Base-by-base conservation (phyloP, 2,113 vertebrate species). In the Bombycilla garrulus region DNA sequence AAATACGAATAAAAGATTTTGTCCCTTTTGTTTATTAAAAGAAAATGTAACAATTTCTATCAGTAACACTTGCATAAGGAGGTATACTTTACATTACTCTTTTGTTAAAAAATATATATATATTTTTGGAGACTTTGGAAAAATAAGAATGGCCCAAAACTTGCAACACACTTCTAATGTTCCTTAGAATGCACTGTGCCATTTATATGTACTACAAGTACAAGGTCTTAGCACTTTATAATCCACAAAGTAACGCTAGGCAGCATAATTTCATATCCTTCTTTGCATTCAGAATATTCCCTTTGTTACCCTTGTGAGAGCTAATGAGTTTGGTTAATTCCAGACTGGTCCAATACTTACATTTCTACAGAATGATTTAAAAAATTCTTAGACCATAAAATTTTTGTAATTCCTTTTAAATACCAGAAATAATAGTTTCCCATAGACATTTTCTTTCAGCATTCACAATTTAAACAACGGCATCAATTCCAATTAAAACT, bases 21-120 rank as follows among this genome's bases (percentile, higher is more conserved):
- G 62, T 95, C 92, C 92, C 88, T 97, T 97, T 94, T 82, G 58
- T 97, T 97, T 94, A 92, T 97, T 96, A 84, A 97, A 97, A 93
- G 95, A 97, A 96, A 94, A 66, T 22, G 48, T 94, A 79, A 93
- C 74, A 86, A 85, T 74, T 93, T 93, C 23, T 42, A 70, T 92
- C 85, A 90, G 66, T 91, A 96, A 97, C 93, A 93, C 86, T 97
- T 95, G 87, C 93, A 96, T 96, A 93, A 96, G 95, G 94, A 97
- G 92, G 85, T 96, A 97, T 91, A 95, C 21, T 94, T 95, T 92
- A 96, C 95, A 97, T 91, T 85, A 95, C 14, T 93, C 73, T 90
- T 57, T 93, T 72, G 23, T 94, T 96, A 94, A 96, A 97, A 97
- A 95, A 96, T 5, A 97, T 91, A 97, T 77, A 95, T 66, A 80